phyloP scores from a whole-genome alignment of 35 echinoderm and acorn worm genomes.

The Diadema setosum region DNA sequence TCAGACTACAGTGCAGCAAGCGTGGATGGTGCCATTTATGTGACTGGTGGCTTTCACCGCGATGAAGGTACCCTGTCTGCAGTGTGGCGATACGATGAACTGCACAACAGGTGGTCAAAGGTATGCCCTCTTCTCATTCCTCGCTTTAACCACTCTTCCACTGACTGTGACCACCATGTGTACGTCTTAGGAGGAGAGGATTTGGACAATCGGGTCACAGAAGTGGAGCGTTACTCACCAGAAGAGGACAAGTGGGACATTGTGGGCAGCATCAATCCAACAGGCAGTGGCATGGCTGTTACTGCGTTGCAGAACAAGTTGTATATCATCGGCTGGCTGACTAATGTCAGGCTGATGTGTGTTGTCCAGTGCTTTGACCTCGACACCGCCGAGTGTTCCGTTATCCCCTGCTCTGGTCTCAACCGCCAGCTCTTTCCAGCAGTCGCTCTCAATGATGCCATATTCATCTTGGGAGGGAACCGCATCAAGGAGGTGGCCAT shows the following conservation, averaged over 20 bases:
- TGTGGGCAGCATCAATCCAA: constrained; percentile 51
- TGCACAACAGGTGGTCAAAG: constrained; percentile 19
- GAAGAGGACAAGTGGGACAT: constrained; percentile 32
- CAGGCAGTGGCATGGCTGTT: constrained; percentile 46
- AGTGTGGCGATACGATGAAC: constrained; percentile 49
- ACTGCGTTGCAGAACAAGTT: constrained; percentile 39
- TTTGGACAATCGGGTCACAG: constrained; percentile 12
- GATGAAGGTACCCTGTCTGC: constrained; percentile 4
- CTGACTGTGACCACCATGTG: constrained; percentile 8
- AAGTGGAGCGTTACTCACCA: constrained; percentile 61
- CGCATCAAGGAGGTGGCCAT: constrained; percentile 69
- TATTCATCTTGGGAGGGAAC: constrained; percentile 57
- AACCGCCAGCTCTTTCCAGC: constrained; percentile 59
- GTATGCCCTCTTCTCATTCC: constrained; percentile 5
- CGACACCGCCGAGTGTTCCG: constrained; percentile 37
- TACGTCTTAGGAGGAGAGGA: constrained; percentile 78
- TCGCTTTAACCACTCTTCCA: constrained; percentile 64
- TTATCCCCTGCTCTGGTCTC: constrained; percentile 47
- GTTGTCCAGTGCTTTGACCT: constrained; percentile 64
- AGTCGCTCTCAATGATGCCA: background rate
- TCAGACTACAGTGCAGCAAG: constrained; percentile 65
- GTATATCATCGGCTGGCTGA: constrained; percentile 61
- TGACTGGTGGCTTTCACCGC: constrained; percentile 54
- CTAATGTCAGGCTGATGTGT: constrained; percentile 47
- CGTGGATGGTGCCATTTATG: constrained; percentile 37